Base-by-base conservation (phyloP, 2,797 vertebrate genomes). In the Smutsia gigantea region DNA sequence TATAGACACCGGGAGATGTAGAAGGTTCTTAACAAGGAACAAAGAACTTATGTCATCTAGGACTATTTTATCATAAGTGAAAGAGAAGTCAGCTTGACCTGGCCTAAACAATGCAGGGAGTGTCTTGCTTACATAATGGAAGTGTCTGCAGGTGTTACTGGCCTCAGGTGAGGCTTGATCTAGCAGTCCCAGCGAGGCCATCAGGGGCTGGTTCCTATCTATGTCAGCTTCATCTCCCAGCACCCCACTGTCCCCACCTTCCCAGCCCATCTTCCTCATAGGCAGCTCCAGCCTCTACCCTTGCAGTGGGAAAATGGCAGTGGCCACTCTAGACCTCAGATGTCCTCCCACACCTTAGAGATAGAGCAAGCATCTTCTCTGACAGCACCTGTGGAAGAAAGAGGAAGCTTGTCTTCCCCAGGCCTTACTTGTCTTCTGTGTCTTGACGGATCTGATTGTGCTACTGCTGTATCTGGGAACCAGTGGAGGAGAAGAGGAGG, bases 51-150 rank as follows among this genome's bases (percentile, higher is more conserved):
- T 0, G 49, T 53, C 75, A 93, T 86, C 53, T 68, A 72, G 17
- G 25, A 42, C 18, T 95, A 21, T 87, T 94, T 88, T 84, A 17
- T 90, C 55, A 79, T 46, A 59, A 95, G 82, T 46, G 88, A 55
- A 23, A 85, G 61, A 77, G 55, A 86, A 79, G 10, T 29, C 74
- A 79, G 12, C 7, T 51, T 31, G 51, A 85, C 51, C 39, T 71
- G n/a, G 39, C 46, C 89, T 77, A 84, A 87, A 86, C 6, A 84
- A 69, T 71, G 49, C n/a, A 93, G 25, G 39, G 49, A n/a, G 11
- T 64, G 87, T 93, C 57, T 95, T 92, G 42, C 37, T 94, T 95
- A 69, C 13, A 14, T n/a, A 78, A 75, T 11, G 39, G 66, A 92
- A 94, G 51, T 57, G 39, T 66, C 7, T 79, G 68, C 39, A 42